Base-by-base conservation (phyloP, 2,113 vertebrate genomes). In the Tor tambroides region DNA sequence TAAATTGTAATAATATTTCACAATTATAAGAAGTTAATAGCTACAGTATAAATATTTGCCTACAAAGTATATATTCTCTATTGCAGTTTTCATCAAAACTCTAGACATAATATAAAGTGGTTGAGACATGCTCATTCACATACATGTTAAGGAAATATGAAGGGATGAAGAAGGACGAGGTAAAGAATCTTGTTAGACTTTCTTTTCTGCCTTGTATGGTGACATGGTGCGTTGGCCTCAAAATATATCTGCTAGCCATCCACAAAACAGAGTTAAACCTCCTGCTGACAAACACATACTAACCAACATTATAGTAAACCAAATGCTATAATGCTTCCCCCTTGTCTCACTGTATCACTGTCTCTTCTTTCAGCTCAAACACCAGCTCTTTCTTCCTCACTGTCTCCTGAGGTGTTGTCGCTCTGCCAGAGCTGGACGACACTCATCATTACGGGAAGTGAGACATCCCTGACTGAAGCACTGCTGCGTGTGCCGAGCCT, bases 201-300 rank as follows among this genome's bases (percentile, higher is more conserved):
- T 88, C n/a, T 74, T 75, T 86, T 54, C 84, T 46, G 14, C 19
- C 7, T 51, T 81, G 71, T 51, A 12, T 17, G 2, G 51, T 19
- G 51, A 54, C 83, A 54, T 26, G 30, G 41, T 26, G 74, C 76
- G 46, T 81, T 26, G 6, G 26, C 11, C 32, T 59, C 88, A 74
- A 90, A 91, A 90, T 91, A 89, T 87, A 92, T 89, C 88, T 90
- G 91, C 89, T 91, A 91, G 83, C 91, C 85, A 91, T 83, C 54
- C 46, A 51, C 77, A 35, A 91, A 83, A 88, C 78, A 80, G 74
- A 51, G 88, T 90, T 87, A 85, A 76, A 23, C 69, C 56, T 80
- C 41, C 19, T 14, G 54, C 80, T 83, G 67, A 75, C 41, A 51
- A 38, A 28, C 49, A 76, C 5, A 86, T 71, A 83, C 56, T 63